Conservation (phyloP, 2,888 invertebrate species). For the Holacanthella duospinosa region DNA sequence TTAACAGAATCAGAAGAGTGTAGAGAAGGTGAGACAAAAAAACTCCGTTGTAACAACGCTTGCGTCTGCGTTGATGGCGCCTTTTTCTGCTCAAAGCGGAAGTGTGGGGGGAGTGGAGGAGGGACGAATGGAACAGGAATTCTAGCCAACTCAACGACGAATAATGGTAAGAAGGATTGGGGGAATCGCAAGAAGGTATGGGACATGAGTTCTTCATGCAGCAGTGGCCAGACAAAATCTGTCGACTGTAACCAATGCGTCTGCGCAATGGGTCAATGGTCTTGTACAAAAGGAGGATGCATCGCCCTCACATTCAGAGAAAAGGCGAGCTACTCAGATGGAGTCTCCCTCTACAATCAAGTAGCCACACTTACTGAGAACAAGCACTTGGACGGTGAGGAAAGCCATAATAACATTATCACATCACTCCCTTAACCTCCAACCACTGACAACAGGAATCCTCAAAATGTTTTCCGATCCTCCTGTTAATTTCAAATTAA, state of each 20-base stretch:
- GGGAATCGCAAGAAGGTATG: slow-evolving; percentile 35
- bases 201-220: slow-evolving; percentile 38
- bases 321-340: slow-evolving; percentile 35
- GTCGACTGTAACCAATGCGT: slow-evolving; percentile 36
- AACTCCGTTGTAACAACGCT: slow-evolving; percentile 14
- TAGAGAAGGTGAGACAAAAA: slow-evolving; percentile 11
- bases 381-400: slow-evolving; percentile 31
- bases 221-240: slow-evolving; percentile 30
- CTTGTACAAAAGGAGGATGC: slow-evolving; percentile 33
- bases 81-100: slow-evolving; percentile 38
- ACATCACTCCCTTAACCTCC: no score
- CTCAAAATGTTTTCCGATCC: no score
- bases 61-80: slow-evolving; percentile 26
- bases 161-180: not conserved
- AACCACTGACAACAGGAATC: no score
- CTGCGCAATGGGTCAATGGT: slow-evolving; percentile 33
- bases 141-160: not conserved
- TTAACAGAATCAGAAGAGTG: no score
- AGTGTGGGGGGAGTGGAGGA: slow-evolving; percentile 22
- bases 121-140: not conserved
- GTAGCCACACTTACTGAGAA: slow-evolving; percentile 32
- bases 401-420: no score
- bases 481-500: no score
- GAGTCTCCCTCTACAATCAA: slow-evolving; percentile 23
- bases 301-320: slow-evolving; percentile 34